Conservation (phyloP, 37 sponge, comb jelly and placozoan species). For the Halisarca cf. caerulea region DNA sequence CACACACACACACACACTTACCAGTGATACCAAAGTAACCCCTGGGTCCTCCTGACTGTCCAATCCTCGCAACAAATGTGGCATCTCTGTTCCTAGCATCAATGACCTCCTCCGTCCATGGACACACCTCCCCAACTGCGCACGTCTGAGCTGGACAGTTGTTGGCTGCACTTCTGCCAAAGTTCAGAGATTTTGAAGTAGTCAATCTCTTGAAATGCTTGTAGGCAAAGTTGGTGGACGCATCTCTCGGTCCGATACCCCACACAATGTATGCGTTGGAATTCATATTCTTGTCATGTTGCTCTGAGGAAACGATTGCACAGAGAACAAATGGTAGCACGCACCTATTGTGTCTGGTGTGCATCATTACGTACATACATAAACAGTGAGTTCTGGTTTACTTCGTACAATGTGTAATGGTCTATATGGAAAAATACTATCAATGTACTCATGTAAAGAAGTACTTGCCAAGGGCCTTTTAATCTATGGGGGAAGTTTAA, state of each 20-base stretch:
- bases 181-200: background rate
- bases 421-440: too few species aligned
- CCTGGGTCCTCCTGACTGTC: conserved; percentile 46
- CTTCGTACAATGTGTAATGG: too few species aligned
- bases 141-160: conserved; percentile 4
- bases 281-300: background rate
- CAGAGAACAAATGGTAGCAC: background rate
- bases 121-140: background rate
- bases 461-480: too few species aligned
- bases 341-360: too few species aligned
- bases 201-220: background rate
- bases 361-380: too few species aligned
- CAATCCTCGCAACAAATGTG: conserved; percentile 49
- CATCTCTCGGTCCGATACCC: conserved; percentile 48
- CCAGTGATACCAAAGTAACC: conserved; percentile 69
- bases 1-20: conserved; percentile 36
- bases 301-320: background rate
- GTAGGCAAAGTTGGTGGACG: background rate
- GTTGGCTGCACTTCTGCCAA: background rate
- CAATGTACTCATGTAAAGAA: too few species aligned
- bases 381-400: too few species aligned
- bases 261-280: conserved; percentile 56
- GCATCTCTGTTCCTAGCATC: background rate
- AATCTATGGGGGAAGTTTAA: too few species aligned
- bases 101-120: background rate